Base-by-base conservation (phyloP, 2,797 vertebrate species). In the Anguilla obscura region DNA sequence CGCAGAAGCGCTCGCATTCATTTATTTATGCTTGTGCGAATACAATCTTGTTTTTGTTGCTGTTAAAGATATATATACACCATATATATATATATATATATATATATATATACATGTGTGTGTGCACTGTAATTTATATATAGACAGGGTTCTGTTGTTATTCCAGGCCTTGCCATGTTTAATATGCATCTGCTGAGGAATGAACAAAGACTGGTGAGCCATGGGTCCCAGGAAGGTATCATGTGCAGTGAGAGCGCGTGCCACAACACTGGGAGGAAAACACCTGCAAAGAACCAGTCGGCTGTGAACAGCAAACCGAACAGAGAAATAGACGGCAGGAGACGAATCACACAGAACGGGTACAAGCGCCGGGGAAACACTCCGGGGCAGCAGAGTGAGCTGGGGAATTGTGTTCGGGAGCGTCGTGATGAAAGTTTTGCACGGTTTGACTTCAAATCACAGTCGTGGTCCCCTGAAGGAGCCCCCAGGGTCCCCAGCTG, bases 151-250 rank as follows among this genome's bases (percentile, higher is more conserved):
- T 40, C 45, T 84, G 76, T 56, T 87, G 86, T 84, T 90, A 40
- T 88, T 88, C 80, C 84, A 54, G 52, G 86, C 48, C 87, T n/a
- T 90, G 82, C 85, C 89, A 89, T 89, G 89, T 88, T 90, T 90
- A 89, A 90, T 88, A 91, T 90, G 86, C 76, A 89, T 87, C 91
- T 82, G 10, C 85, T 74, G 86, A 88, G 60, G 58, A 89, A 84
- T 48, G 56, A 86, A 88, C 45, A 87, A 86, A 87, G 90, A 86
- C 76, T 45, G 82, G 50, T 86, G 60, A 86, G 76, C 40, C 48
- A 30, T 56, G 63, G 86, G 85, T 86, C 89, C 90, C 88, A 36
- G 85, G 86, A 88, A 85, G 87, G 88, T 89, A 87, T 63, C 84
- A 86, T 45, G 71, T n/a, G 40, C 63, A 45, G 12, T n/a, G n/a